A percentile compares a stretch with the other conserved stretches of the same genome.
phyloP scores from a whole-genome alignment of 1,140 invertebrate species.

The Macrosteles quadrilineatus region DNA sequence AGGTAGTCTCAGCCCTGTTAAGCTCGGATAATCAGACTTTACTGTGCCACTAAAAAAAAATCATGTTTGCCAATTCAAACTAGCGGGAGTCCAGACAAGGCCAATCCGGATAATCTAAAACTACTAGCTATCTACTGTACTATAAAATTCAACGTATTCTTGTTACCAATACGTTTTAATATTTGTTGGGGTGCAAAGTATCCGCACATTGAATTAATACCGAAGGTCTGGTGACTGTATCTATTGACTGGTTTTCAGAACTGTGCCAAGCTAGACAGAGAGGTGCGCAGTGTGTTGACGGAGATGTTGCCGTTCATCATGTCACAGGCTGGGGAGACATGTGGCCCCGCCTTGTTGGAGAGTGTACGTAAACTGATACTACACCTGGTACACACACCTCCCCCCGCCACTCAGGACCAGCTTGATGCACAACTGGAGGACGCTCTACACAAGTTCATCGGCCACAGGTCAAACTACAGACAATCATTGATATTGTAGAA shows the following conservation, averaged over 20 bases:
- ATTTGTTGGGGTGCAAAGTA: too few species aligned
- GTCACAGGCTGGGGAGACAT: constrained; percentile 14
- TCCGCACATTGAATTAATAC: too few species aligned
- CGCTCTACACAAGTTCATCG: constrained; percentile 39
- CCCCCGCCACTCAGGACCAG: constrained; percentile 26
- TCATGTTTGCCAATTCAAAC: too few species aligned
- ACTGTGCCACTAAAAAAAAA: too few species aligned
- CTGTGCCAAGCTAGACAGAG: constrained; percentile 31
- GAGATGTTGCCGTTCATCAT: constrained; percentile 29
- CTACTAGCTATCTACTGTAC: too few species aligned
- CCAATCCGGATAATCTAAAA: too few species aligned
- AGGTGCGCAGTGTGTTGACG: constrained; percentile 22
- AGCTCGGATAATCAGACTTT: too few species aligned
- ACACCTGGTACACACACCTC: constrained; percentile 21
- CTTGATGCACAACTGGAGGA: constrained; percentile 32
- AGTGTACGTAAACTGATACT: constrained; percentile 24
- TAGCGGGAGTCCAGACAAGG: too few species aligned
- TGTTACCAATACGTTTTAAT: too few species aligned
- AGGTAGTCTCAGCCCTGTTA: too few species aligned
- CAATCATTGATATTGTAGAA: background rate
- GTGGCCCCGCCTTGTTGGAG: constrained; percentile 23
- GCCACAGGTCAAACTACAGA: constrained; percentile 36
- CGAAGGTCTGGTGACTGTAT: too few species aligned
- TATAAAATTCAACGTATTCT: too few species aligned
- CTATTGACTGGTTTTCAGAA: constrained; percentile 14